phyloP scores from a whole-genome alignment of 2,888 invertebrate species.

The Leucania comma region DNA sequence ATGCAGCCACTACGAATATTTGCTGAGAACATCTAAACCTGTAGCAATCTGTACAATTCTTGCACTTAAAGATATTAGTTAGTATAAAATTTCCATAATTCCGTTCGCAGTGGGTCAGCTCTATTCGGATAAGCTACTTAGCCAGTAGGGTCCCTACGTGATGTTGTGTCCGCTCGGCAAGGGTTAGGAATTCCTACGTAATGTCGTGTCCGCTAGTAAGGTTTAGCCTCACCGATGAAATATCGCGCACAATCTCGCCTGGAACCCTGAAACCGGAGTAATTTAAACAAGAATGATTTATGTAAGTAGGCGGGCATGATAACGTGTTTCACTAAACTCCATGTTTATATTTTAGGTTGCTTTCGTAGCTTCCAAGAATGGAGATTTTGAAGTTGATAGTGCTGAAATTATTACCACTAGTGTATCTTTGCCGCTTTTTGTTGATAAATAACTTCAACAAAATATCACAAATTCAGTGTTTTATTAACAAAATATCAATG shows the following conservation, averaged over 20 bases:
- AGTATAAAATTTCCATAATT: constrained; percentile 48
- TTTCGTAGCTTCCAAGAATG: constrained; percentile 43
- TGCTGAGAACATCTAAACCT: constrained; percentile 39
- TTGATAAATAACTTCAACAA: not conserved
- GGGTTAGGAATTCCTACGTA: constrained; percentile 41
- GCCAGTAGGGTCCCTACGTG: constrained; percentile 35
- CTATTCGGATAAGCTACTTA: constrained; percentile 49
- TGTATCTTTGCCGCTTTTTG: constrained; percentile 9
- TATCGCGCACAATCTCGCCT: constrained; percentile 59
- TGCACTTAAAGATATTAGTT: constrained; percentile 61
- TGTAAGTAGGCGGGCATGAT: constrained; percentile 59
- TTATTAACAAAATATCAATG: not conserved
- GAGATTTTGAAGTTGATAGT: constrained; percentile 32
- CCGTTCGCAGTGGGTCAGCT: constrained; percentile 23
- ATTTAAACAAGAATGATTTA: constrained; percentile 65
- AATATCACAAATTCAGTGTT: not conserved
- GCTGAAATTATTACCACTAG: constrained; percentile 3
- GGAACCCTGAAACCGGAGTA: constrained; percentile 52
- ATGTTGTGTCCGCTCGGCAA: constrained; percentile 44
- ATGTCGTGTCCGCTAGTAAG: constrained; percentile 47
- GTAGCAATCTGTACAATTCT: constrained; percentile 55
- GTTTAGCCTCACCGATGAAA: constrained; percentile 53
- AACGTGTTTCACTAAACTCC: constrained; percentile 55
- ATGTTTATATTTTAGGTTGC: constrained; percentile 49
- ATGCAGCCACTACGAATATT: constrained; percentile 26